Base-by-base conservation (phyloP, 2,888 invertebrate species). In the Tachystola acroxantha region DNA sequence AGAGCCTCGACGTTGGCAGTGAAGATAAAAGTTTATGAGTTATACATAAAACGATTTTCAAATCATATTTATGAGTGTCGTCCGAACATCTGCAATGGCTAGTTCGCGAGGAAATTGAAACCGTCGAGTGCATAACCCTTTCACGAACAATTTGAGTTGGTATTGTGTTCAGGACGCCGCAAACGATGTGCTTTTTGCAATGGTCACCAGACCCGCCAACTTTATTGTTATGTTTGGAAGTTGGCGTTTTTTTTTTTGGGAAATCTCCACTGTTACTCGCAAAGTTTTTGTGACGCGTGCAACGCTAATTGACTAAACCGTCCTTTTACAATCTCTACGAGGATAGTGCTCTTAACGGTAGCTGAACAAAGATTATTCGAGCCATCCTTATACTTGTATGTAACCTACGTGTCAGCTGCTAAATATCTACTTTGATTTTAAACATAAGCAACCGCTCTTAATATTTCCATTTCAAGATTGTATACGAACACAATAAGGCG, bases 41-140 rank as follows among this genome's bases (percentile, higher is more conserved):
- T 79, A 81, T 80, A 85, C 81, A 82, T 84, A 82, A 84, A 85
- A 80, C 82, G 78, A 84, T 85, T 84, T 79, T 84, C 78, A 82
- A 85, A 84, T 86, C 79, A 85, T 85, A 85, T 84, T 86, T 86
- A 84, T 71, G 77, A 73, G 70, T 69, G 71, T 72, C 73, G 62
- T 70, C 71, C 62, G 68, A 78, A 78, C 82, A 85, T 80, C 75
- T 82, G 79, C 73, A 69, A 71, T 67, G 69, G 82, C 69, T 64
- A 70, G 79, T 78, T 80, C 70, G 70, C 79, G 72, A 66, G 73
- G 75, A 81, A 80, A 84, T 86, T 84, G 86, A 85, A 84, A 85
- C 78, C 73, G 71, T 74, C 63, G 66, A 72, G 78, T 78, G 74
- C 78, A 82, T 81, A 74, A 75, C 71, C 73, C 68, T 76, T 76